Conservation (phyloP, 1,140 invertebrate genomes). For the Atta colombica region DNA sequence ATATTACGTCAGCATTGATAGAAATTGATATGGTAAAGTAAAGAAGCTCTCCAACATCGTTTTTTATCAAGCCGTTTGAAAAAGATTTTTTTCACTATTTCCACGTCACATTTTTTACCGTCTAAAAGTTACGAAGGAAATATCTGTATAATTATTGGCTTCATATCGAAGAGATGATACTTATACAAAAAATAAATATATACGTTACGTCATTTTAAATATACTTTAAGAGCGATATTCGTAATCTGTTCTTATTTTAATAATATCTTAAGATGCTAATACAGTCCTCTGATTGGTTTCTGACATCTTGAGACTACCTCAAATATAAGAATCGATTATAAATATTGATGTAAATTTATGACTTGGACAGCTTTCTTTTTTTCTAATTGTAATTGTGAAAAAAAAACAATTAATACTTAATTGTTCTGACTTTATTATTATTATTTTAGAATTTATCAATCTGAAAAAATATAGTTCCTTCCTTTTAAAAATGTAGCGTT, state of each 20-base stretch:
- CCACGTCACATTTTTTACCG: neutral
- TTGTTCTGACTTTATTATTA: neutral
- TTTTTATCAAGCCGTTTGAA: neutral
- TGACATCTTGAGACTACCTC: no score
- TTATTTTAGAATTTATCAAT: constrained; percentile 15
- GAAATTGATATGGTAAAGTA: constrained; percentile 54
- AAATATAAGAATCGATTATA: no score
- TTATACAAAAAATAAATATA: neutral
- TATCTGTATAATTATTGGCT: neutral
- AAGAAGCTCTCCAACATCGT: neutral
- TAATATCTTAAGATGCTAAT: no score
- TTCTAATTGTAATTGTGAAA: no score
- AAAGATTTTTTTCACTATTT: neutral
- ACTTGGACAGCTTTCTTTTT: no score
- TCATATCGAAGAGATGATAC: neutral
- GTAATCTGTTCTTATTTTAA: no score
- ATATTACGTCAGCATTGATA: constrained; percentile 54
- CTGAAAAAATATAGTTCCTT: neutral
- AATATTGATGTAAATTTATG: no score
- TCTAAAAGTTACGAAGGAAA: neutral
- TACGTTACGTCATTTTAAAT: neutral
- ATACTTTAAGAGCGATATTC: no score
- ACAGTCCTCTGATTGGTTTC: no score
- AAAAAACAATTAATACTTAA: neutral
- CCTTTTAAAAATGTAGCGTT: neutral